Base-by-base conservation (phyloP, 2,888 invertebrate genomes). In the Ectobius pallidus region DNA sequence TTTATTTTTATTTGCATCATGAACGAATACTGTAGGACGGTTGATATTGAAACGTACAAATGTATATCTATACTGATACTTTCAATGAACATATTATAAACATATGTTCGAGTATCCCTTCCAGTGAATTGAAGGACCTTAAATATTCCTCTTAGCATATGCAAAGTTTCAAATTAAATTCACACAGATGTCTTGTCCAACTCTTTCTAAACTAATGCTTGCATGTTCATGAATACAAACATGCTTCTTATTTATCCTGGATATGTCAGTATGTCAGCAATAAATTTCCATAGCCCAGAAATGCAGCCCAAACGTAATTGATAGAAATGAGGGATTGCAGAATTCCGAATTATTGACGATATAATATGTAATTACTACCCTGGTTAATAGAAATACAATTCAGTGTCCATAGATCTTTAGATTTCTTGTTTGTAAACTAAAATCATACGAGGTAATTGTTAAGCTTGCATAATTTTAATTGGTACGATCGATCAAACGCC, bases 191-290 rank as follows among this genome's bases (percentile, higher is more conserved):
- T 22, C 14, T 11, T 22, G 11, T 22, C 9, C 14, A 22, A 52
- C 25, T 22, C 52, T 22, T 52, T 22, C 2, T 2, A 52, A 22
- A 22, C 3, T 9, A 46, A 22, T 52, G 11, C 7, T 22, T 1
- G 7, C 20, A 52, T 11, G 39, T 14, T 39, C 39, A 6, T 39
- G 7, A 6, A 14, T 6, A 9, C 39, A 39, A 39, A 6, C 39
- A 22, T 14, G 52, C 14, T 52, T 2, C 18, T 22, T 20, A 9
- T 27, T 11, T 62, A 62, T 62, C 62, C 39, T 39, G 32, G 34
- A 20, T 20, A 20, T 63, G 63, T 20, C 63, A 63, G 22, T 42
- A n/a, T n/a, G n/a, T n/a, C n/a, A n/a, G n/a, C n/a, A 63, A 63
- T 42, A 63, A 18, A 42, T 63, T 39, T 42, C 52, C 2, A 7